Evolutionary conservation across 2,888 invertebrate species (phyloP), one percentile per base, ranked within the genome.

Genomic region (Ectemnius continuus): DNA sequence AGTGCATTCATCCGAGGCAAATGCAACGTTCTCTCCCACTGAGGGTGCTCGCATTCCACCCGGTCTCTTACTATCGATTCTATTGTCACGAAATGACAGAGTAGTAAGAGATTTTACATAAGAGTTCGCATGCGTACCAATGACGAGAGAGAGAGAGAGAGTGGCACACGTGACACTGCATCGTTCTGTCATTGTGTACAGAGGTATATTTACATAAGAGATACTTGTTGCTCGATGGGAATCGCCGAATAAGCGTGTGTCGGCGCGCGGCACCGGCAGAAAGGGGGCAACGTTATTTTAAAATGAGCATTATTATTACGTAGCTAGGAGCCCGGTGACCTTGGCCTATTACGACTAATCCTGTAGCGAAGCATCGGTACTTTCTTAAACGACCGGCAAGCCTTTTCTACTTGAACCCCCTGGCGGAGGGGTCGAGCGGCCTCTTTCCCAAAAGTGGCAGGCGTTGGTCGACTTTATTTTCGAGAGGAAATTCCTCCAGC

Each of bases 301-400:
- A 86, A 86, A 85, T 85, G 82, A 76, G 76, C 73, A 68, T 84
- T 80, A 73, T 83, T 76, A 73, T 79, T 74, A 76, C 74, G 73
- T 75, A 59, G 23, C 45, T 16, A 59, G 18, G 57, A 52, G 36
- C 11, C 60, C 5, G 60, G 60, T 68, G 82, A 83, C 85, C 82
- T 85, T 85, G 84, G 81, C 80, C 81, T 72, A 81, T 79, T 83
- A 75, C 57, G 64, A 73, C 62, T 62, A 46, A 58, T 57, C 57
- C 28, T 28, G 48, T 72, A 52, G 28, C 47, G 67, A 58, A 67
- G 23, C 8, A 36, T 36, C 36, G 16, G 16, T 14, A 16, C 20
- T 48, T 47, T 36, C 60, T 48, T 67, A 23, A 62, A n/a, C n/a
- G n/a, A 57, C 18, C 59, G 56, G 28, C 67, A 69, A n/a, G 23